Conservation (phyloP, 1,140 invertebrate genomes). For the Drosophila hydei region DNA sequence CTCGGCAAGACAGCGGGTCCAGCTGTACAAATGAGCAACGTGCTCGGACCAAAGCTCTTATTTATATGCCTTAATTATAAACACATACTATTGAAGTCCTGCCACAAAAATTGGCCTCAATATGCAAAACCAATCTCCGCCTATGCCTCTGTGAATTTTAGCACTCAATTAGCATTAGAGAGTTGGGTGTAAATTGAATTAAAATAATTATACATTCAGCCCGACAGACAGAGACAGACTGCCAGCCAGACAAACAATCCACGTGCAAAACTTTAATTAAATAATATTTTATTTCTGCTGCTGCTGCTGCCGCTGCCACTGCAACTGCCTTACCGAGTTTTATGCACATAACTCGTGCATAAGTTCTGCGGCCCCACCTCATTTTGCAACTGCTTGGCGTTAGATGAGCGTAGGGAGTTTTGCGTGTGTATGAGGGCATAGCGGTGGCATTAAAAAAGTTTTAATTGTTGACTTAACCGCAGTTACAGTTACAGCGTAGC, state of each 20-base stretch:
- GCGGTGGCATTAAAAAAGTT: conserved; percentile 61
- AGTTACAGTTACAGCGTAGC: conserved; percentile 69
- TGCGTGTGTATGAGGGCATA: conserved; percentile 6
- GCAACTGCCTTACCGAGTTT: conserved; percentile 39
- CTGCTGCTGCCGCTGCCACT: not conserved
- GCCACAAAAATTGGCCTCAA: conserved; percentile 31
- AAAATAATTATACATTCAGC: conserved; percentile 69
- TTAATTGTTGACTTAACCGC: conserved; percentile 82
- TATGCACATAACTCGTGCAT: conserved; percentile 74
- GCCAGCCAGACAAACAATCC: conserved; percentile 38
- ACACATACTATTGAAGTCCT: conserved; percentile 23
- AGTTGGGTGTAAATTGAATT: conserved; percentile 67
- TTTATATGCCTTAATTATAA: conserved; percentile 63
- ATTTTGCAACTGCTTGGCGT: conserved; percentile 48
- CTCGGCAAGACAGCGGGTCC: not conserved
- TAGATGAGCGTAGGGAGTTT: conserved; percentile 22
- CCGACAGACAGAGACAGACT: conserved; percentile 41
- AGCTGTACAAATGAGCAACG: conserved; percentile 66
- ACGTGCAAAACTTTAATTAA: conserved; percentile 80
- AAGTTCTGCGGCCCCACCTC: conserved; percentile 57
- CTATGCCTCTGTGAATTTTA: not conserved
- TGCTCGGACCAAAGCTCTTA: conserved; percentile 59
- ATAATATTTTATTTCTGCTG: conserved; percentile 69
- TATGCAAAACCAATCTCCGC: conserved; percentile 29
- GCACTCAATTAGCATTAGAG: conserved; percentile 40